Evolutionary conservation across 1,140 invertebrate species (phyloP).

Genomic region (Charaxes varanes): DNA sequence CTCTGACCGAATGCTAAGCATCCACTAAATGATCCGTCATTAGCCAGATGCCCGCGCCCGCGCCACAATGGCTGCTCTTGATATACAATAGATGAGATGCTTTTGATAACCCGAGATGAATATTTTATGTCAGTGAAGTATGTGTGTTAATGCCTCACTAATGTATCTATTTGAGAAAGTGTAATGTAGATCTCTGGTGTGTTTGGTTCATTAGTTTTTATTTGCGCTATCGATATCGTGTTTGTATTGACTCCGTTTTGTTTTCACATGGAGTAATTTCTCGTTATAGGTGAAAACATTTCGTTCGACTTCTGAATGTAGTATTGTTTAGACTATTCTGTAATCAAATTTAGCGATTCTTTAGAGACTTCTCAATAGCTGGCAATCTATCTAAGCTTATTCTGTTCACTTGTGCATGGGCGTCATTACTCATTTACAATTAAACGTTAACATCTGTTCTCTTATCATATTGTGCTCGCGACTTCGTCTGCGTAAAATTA

Average conservation of each 20-base stretch:
- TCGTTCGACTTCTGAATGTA: too few species aligned
- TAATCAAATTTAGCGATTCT: too few species aligned
- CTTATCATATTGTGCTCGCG: too few species aligned
- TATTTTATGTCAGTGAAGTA: slow-evolving; percentile 24
- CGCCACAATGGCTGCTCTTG: slow-evolving; percentile 20
- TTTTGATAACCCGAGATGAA: slow-evolving; percentile 27
- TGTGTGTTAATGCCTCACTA: slow-evolving; percentile 23
- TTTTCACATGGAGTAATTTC: neutral
- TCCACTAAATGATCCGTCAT: slow-evolving; percentile 36
- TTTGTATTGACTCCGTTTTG: slow-evolving; percentile 9
- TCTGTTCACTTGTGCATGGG: too few species aligned
- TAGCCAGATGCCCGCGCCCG: slow-evolving; percentile 13
- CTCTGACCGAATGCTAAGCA: slow-evolving; percentile 23
- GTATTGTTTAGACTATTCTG: too few species aligned
- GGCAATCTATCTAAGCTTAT: too few species aligned
- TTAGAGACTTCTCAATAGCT: too few species aligned
- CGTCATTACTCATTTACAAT: too few species aligned
- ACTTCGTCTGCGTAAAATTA: too few species aligned
- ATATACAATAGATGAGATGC: slow-evolving; percentile 25
- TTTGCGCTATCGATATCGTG: neutral
- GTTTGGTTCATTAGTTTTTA: slow-evolving; percentile 2
- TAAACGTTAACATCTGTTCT: too few species aligned
- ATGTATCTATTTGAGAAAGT: slow-evolving; percentile 20
- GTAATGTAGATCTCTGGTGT: slow-evolving; percentile 9
- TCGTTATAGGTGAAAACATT: too few species aligned